Conservation (phyloP, 23 tunicate genomes). For the Corella eumyota region DNA sequence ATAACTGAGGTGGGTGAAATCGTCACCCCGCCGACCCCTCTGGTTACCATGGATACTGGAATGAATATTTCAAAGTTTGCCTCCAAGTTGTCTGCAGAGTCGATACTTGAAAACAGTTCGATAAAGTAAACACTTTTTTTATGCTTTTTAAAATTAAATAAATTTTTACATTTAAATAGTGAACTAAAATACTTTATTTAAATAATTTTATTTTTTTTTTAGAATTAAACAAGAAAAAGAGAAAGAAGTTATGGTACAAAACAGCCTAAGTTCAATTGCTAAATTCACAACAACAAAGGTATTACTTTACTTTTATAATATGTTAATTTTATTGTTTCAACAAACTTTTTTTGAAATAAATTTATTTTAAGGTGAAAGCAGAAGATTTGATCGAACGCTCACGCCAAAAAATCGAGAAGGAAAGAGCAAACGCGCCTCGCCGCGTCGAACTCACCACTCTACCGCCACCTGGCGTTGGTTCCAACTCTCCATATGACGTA, state of each 20-base stretch:
- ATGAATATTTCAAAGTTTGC: constrained; percentile 49
- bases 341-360: no score
- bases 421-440: constrained; percentile 10
- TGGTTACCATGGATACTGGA: neutral
- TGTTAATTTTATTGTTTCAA: no score
- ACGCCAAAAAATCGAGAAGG: constrained; percentile 15
- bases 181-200: neutral
- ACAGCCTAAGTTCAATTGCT: neutral
- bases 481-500: no score
- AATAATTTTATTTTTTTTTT: constrained; percentile 1
- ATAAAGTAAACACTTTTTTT: constrained; percentile 10
- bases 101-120: constrained; percentile 41
- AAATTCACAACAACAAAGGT: constrained; percentile 28
- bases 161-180: no score
- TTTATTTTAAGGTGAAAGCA: constrained; percentile 12
- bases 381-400: constrained; percentile 34
- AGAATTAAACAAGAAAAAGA: constrained; percentile 29
- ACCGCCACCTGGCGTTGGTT: neutral
- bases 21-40: constrained; percentile 1
- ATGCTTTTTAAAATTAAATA: no score
- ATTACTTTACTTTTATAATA: no score
- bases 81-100: constrained; percentile 51
- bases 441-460: constrained; percentile 35
- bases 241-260: constrained; percentile 15
- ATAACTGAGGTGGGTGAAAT: neutral